Percentiles rank a stretch among this genome's conserved stretches.
phyloP scores from a whole-genome alignment of 2,113 vertebrate species.

The Oncorhynchus gorbuscha region DNA sequence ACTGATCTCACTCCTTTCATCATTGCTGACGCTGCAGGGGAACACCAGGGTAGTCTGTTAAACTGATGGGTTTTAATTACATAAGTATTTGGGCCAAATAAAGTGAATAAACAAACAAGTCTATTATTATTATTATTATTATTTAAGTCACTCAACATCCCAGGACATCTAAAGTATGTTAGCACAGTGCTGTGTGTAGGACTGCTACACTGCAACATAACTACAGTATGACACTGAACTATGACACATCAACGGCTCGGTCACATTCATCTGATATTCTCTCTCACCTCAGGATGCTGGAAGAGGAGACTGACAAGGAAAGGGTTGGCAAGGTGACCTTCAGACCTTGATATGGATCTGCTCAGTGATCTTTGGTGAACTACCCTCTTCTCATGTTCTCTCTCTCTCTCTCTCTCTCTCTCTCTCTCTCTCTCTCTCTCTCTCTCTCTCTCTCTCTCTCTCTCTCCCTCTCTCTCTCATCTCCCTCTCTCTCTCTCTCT shows the following conservation, averaged over 20 bases:
- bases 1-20: too few species aligned
- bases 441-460: not conserved
- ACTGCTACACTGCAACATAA: not conserved
- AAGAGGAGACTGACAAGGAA: conserved; percentile 59
- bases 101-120: too few species aligned
- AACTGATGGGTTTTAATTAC: too few species aligned
- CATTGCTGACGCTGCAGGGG: too few species aligned
- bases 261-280: not conserved
- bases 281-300: conserved; percentile 51
- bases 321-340: conserved; percentile 52
- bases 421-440: not conserved
- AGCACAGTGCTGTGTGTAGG: not conserved
- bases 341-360: conserved; percentile 44
- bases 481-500: too few species aligned
- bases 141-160: not conserved
- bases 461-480: too few species aligned
- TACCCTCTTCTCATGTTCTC: too few species aligned
- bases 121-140: too few species aligned
- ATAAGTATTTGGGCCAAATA: too few species aligned
- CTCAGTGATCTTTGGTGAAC: conserved; percentile 56
- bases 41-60: too few species aligned
- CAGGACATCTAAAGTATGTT: not conserved
- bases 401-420: not conserved
- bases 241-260: too few species aligned
- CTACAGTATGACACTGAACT: too few species aligned